These are phyloP conservation scores for Eretmocerus hayati DNA, from an alignment of 2,888 invertebrate genomes.

Conservation along the genomic window DNA sequence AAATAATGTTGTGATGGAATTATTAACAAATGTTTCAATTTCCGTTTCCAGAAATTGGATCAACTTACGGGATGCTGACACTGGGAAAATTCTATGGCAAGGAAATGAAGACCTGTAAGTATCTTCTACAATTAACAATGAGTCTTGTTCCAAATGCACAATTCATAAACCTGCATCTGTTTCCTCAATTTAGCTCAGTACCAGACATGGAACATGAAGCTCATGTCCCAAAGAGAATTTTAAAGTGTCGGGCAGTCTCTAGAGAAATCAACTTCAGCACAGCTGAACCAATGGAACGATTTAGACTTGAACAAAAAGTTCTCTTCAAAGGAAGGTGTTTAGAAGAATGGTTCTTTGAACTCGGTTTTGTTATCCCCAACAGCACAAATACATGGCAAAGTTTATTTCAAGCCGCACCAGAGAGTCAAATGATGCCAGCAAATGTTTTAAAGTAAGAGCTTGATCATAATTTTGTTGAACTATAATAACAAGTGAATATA, in stretches of 20 bases:
- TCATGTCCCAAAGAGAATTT: slow-evolving; percentile 91
- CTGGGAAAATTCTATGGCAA: slow-evolving; percentile 92
- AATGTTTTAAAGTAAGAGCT: slow-evolving; percentile 79
- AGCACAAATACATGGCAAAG: slow-evolving; percentile 99
- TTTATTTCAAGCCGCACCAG: slow-evolving; percentile 96
- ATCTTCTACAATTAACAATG: neutral
- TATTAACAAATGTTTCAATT: neutral
- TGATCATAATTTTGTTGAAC: neutral
- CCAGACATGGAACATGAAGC: slow-evolving; percentile 91
- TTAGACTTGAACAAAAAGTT: slow-evolving; percentile 82
- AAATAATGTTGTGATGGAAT: neutral
- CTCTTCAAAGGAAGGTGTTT: slow-evolving; percentile 82
- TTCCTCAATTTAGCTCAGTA: slow-evolving; percentile 58
- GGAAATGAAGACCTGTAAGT: slow-evolving; percentile 84
- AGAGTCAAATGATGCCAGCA: slow-evolving; percentile 99
- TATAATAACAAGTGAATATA: too few species aligned
- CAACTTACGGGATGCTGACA: slow-evolving; percentile 92
- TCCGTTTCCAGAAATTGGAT: slow-evolving; percentile 84
- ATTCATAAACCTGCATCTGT: too few species aligned
- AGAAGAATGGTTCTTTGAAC: slow-evolving; percentile 99
- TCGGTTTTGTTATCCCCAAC: slow-evolving; percentile 97
- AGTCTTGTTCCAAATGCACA: neutral
- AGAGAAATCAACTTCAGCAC: slow-evolving; percentile 88
- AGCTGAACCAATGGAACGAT: slow-evolving; percentile 89
- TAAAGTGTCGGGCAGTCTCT: slow-evolving; percentile 86